phyloP scores from a whole-genome alignment of 2,113 vertebrate genomes.

The Addax nasomaculatus region DNA sequence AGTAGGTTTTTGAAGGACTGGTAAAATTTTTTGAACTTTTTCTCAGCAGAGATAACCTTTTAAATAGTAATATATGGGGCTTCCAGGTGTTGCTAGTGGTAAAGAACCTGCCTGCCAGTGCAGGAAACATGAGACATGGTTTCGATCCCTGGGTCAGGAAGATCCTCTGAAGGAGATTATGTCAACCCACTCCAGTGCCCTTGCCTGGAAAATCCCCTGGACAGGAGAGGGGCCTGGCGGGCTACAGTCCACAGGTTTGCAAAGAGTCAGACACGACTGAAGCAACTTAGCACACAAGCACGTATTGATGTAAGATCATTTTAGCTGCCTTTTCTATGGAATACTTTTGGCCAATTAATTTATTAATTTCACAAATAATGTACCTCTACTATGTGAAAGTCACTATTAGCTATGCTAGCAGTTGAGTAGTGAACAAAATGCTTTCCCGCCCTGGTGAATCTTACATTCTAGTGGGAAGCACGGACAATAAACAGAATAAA shows the following conservation, averaged over 20 bases:
- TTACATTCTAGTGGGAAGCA: neutral
- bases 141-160: neutral
- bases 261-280: neutral
- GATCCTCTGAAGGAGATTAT: neutral
- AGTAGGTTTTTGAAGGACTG: neutral
- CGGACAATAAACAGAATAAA: neutral
- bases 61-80: neutral
- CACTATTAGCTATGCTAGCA: neutral
- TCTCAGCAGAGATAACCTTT: neutral
- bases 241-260: neutral
- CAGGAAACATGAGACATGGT: neutral
- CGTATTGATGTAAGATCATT: neutral
- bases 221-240: neutral
- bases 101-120: neutral
- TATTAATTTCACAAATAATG: neutral
- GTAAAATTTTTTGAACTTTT: neutral
- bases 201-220: neutral
- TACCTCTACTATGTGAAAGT: neutral
- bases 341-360: neutral
- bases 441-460: neutral
- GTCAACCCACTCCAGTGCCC: neutral
- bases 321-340: neutral
- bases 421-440: neutral
- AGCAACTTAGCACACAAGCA: neutral
- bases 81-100: neutral